phyloP scores from a whole-genome alignment of 2,888 invertebrate species.

The Acrocera orbiculus region DNA sequence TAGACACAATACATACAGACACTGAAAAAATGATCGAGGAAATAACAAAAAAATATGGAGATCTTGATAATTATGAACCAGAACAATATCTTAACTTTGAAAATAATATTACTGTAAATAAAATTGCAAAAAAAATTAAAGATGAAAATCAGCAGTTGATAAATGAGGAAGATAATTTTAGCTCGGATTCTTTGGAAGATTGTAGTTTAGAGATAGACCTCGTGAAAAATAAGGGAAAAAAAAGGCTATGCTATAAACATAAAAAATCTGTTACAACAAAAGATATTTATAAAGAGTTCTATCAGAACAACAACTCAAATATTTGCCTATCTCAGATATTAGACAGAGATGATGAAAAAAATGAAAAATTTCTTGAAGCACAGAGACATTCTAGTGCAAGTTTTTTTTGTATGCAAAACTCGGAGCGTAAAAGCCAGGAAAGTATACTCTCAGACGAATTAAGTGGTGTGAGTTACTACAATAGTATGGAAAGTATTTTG shows the following conservation, averaged over 20 bases:
- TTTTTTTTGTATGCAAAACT: constrained; percentile 52
- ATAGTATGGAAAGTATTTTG: constrained; percentile 62
- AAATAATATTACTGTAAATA: constrained; percentile 9
- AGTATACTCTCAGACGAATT: constrained; percentile 59
- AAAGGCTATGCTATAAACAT: constrained; percentile 27
- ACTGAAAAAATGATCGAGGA: constrained; percentile 49
- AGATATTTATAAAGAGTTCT: constrained; percentile 32
- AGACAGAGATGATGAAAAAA: constrained; percentile 3
- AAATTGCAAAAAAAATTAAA: constrained; percentile 4
- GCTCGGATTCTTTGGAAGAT: constrained; percentile 63
- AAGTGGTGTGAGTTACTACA: constrained; percentile 45
- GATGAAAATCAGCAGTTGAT: background rate
- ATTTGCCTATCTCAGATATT: too few species aligned
- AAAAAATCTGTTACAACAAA: constrained; percentile 36
- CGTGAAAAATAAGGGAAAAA: constrained; percentile 19
- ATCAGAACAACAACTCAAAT: background rate
- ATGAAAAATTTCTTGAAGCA: constrained; percentile 19
- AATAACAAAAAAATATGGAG: constrained; percentile 44
- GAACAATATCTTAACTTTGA: background rate
- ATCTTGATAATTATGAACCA: constrained; percentile 37
- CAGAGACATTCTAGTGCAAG: constrained; percentile 62
- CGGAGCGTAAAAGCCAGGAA: constrained; percentile 49
- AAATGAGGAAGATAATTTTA: constrained; percentile 42
- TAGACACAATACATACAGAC: constrained; percentile 43
- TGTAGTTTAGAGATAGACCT: constrained; percentile 40